phyloP scores from a whole-genome alignment of 2,888 invertebrate genomes.

The Odontomyia ornata region DNA sequence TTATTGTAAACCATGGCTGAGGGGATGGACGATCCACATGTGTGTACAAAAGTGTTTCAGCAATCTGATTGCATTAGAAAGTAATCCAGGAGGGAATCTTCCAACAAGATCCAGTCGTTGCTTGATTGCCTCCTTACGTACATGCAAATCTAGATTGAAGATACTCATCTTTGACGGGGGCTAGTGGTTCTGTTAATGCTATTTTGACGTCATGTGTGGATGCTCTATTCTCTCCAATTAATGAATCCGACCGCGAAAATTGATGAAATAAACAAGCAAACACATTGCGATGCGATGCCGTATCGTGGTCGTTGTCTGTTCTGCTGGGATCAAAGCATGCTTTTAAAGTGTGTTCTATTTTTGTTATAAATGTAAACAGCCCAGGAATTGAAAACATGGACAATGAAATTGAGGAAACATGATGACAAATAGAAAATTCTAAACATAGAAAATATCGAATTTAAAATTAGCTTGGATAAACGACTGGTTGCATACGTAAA shows the following conservation, averaged over 20 bases:
- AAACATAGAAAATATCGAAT: too few relatives aligned
- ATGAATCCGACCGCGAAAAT: slow-evolving; percentile 38
- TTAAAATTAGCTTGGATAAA: too few relatives aligned
- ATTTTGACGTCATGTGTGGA: slow-evolving; percentile 35
- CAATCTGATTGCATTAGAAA: slow-evolving; percentile 15
- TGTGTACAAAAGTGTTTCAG: not conserved
- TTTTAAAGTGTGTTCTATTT: slow-evolving; percentile 15
- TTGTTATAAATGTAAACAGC: not conserved
- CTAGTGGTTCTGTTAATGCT: slow-evolving; percentile 13
- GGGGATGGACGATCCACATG: not conserved
- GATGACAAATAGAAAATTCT: slow-evolving; percentile 21
- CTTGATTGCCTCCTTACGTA: slow-evolving; percentile 7
- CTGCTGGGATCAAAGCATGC: not conserved
- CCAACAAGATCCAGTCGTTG: not conserved
- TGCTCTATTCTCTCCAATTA: slow-evolving; percentile 14
- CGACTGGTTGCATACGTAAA: too few relatives aligned
- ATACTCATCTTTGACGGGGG: not conserved
- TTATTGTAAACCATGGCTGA: not conserved
- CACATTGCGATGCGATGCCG: slow-evolving; percentile 1
- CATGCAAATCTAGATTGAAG: not conserved
- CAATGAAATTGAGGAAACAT: slow-evolving; percentile 33
- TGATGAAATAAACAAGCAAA: slow-evolving; percentile 33
- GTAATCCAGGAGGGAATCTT: not conserved
- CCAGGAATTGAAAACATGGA: slow-evolving; percentile 8
- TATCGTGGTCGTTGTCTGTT: slow-evolving; percentile 13